Evolutionary conservation across 2,888 invertebrate species (phyloP).

Genomic region (Ichneumon xanthorius): DNA sequence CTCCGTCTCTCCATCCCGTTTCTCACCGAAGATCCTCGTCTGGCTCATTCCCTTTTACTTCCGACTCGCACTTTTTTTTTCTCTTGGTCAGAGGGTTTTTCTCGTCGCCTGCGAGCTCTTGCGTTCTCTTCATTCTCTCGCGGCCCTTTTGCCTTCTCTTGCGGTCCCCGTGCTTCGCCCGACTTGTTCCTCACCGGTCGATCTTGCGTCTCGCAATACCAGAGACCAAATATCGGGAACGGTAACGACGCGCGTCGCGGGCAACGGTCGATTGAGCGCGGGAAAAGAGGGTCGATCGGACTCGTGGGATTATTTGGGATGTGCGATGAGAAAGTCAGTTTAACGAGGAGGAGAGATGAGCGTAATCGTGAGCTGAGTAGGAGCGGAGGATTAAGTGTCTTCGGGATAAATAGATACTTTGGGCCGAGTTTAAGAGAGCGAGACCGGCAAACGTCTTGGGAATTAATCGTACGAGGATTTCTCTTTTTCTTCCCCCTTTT

Average conservation of each 20-base stretch:
- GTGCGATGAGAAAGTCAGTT: constrained; percentile 39
- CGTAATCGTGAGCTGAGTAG: constrained; percentile 47
- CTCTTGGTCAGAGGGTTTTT: neutral
- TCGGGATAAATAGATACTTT: constrained; percentile 57
- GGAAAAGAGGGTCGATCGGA: constrained; percentile 42
- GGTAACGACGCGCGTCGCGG: constrained; percentile 12
- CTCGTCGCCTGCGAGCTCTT: constrained; percentile 10
- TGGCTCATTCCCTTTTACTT: neutral
- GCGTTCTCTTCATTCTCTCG: no score
- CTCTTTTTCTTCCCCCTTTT: neutral
- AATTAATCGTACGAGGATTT: constrained; percentile 28
- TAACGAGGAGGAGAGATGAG: constrained; percentile 13
- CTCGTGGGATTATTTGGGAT: constrained; percentile 54
- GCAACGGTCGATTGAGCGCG: constrained; percentile 19
- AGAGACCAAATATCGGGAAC: neutral
- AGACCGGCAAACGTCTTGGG: constrained; percentile 40
- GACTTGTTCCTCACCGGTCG: no score
- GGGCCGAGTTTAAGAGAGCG: constrained; percentile 41
- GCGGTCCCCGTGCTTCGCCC: no score
- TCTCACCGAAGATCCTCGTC: neutral
- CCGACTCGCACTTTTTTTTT: neutral
- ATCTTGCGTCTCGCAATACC: no score
- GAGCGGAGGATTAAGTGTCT: constrained; percentile 28
- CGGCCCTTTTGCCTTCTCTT: no score
- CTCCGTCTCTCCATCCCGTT: neutral